Conservation (phyloP, 2,113 vertebrate species). For the Myrmophylax atrothorax region DNA sequence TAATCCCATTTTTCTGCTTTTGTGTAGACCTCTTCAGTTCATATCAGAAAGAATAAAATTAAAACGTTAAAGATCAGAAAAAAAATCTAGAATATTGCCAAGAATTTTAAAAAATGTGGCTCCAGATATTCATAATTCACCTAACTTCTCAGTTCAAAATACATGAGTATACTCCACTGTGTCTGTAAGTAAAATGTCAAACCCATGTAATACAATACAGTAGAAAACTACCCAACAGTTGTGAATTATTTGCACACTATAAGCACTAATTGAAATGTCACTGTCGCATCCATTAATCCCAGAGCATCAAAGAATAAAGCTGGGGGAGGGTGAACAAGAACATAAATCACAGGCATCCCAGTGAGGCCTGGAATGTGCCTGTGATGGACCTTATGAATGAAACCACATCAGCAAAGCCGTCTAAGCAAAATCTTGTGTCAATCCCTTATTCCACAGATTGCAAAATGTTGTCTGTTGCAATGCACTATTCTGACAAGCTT, state of each 20-base stretch:
- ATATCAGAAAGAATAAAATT: neutral
- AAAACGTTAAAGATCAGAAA: neutral
- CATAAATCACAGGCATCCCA: conserved; percentile 71
- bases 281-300: conserved; percentile 64
- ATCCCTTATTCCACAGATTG: neutral
- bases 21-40: neutral
- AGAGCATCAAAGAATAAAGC: conserved; percentile 65
- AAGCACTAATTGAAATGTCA: conserved; percentile 74
- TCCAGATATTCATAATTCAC: neutral
- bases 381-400: conserved; percentile 72
- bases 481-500: neutral
- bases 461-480: neutral
- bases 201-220: conserved; percentile 69
- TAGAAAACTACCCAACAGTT: conserved; percentile 74
- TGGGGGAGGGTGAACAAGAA: conserved; percentile 64
- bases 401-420: conserved; percentile 58
- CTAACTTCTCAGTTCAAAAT: conserved; percentile 1
- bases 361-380: conserved; percentile 65
- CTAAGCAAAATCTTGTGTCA: conserved; percentile 34
- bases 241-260: conserved; percentile 71
- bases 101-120: neutral
- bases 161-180: neutral
- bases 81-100: neutral
- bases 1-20: neutral
- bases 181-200: conserved; percentile 27